Conservation (phyloP, 1,140 invertebrate genomes). For the Latrodectus geometricus region DNA sequence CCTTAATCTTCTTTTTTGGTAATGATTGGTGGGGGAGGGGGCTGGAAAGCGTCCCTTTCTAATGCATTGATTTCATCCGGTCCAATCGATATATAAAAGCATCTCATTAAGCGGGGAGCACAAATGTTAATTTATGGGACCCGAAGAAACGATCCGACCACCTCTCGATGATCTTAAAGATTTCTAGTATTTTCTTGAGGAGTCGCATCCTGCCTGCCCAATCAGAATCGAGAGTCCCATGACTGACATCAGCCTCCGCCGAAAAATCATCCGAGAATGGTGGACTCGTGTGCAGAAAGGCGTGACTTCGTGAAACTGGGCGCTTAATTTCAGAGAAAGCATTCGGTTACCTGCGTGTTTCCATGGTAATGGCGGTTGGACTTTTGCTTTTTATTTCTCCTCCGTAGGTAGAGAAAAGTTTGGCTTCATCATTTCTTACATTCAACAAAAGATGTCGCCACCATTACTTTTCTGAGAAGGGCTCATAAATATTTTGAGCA, state of each 20-base stretch:
- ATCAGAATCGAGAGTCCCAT: neutral
- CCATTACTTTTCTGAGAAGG: no score
- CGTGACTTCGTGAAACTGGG: constrained; percentile 27
- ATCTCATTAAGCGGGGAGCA: constrained; percentile 41
- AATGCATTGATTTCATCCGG: constrained; percentile 7
- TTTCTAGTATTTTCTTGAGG: constrained; percentile 17
- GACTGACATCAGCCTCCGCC: constrained; percentile 17
- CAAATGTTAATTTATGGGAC: constrained; percentile 57
- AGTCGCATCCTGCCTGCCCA: constrained; percentile 11
- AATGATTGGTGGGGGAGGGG: no score
- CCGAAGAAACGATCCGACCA: constrained; percentile 16
- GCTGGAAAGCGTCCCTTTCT: neutral
- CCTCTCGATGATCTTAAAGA: constrained; percentile 20
- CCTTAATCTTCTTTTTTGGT: no score
- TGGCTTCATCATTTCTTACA: neutral
- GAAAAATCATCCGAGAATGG: constrained; percentile 25
- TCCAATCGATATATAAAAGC: constrained; percentile 15
- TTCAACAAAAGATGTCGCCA: constrained; percentile 9
- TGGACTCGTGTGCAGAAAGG: constrained; percentile 31
- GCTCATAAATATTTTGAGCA: no score
- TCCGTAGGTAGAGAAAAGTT: neutral
- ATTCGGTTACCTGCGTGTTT: constrained; percentile 30
- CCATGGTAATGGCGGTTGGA: constrained; percentile 16
- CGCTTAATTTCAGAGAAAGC: neutral
- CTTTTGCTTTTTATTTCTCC: neutral